Conservation (phyloP, 2,888 invertebrate genomes). For the Lithophane leautieri region DNA sequence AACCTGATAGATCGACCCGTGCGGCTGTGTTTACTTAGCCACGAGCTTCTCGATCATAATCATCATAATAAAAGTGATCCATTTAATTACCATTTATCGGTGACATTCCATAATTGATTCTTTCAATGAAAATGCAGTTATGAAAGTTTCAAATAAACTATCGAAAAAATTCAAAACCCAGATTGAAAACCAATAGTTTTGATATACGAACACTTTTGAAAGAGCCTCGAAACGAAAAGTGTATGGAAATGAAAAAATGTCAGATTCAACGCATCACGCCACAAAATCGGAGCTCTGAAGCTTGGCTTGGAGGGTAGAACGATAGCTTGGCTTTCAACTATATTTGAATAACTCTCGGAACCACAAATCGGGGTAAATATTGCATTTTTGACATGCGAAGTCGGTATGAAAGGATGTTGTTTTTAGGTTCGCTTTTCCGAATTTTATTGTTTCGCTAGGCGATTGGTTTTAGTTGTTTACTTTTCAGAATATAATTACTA, state of each 20-base stretch:
- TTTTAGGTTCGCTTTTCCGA: conserved; percentile 35
- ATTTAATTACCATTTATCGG: neutral
- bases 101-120: neutral
- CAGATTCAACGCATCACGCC: conserved; percentile 31
- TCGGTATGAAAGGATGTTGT: conserved; percentile 42
- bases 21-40: no score
- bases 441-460: conserved; percentile 24
- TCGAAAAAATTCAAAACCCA: neutral
- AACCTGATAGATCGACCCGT: no score
- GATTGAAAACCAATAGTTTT: conserved; percentile 16
- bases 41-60: no score
- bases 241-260: conserved; percentile 56
- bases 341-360: conserved; percentile 59
- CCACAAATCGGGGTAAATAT: conserved; percentile 58
- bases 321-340: conserved; percentile 50
- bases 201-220: conserved; percentile 26
- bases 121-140: neutral
- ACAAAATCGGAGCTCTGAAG: conserved; percentile 42
- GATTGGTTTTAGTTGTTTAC: conserved; percentile 13
- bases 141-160: neutral
- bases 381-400: conserved; percentile 55
- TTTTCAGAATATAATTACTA: neutral
- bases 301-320: conserved; percentile 27
- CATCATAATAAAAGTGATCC: neutral
- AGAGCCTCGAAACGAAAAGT: conserved; percentile 10